phyloP scores from a whole-genome alignment of 1,140 invertebrate genomes.

The Drosophila equinoxialis region DNA sequence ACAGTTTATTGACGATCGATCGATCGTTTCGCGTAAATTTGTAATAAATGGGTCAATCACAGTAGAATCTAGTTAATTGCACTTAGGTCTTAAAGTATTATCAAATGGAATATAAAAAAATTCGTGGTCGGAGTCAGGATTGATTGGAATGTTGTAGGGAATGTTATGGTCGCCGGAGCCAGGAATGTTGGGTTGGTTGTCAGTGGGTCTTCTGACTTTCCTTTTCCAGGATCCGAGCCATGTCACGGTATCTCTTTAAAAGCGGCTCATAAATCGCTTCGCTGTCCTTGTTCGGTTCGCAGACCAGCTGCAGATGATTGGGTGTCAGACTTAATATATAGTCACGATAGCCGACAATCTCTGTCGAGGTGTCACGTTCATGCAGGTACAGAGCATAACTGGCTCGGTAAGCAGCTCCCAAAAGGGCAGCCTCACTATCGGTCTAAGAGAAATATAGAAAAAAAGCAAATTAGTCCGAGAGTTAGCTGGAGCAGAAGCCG shows the following conservation, averaged over 20 bases:
- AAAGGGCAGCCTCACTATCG: slow-evolving; percentile 90
- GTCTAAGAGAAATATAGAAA: slow-evolving; percentile 83
- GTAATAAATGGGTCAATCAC: slow-evolving; percentile 73
- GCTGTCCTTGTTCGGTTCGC: slow-evolving; percentile 87
- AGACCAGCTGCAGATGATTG: slow-evolving; percentile 83
- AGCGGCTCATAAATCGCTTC: slow-evolving; percentile 87
- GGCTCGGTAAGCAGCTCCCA: slow-evolving; percentile 93
- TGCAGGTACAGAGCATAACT: slow-evolving; percentile 85
- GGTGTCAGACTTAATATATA: slow-evolving; percentile 67
- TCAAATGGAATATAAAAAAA: slow-evolving; percentile 40
- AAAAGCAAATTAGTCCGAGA: neutral
- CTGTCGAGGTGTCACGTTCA: slow-evolving; percentile 6
- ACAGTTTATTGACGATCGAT: slow-evolving; percentile 56
- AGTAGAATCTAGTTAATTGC: slow-evolving; percentile 70
- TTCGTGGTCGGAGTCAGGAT: slow-evolving; percentile 12
- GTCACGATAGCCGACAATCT: slow-evolving; percentile 55
- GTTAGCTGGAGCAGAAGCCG: too few relatives aligned
- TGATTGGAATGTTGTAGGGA: slow-evolving; percentile 16
- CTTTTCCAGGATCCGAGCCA: slow-evolving; percentile 68
- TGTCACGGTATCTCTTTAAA: slow-evolving; percentile 85
- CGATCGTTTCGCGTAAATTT: slow-evolving; percentile 64
- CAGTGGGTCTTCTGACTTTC: slow-evolving; percentile 10
- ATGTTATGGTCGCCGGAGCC: slow-evolving; percentile 31
- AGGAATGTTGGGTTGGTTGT: slow-evolving; percentile 26
- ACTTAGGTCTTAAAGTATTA: slow-evolving; percentile 58